Percentiles rank a stretch among this genome's conserved stretches.
These are phyloP conservation scores for Aulostomus chinensis DNA, from an alignment of 2,797 vertebrate genomes.

Conservation along the genomic window DNA sequence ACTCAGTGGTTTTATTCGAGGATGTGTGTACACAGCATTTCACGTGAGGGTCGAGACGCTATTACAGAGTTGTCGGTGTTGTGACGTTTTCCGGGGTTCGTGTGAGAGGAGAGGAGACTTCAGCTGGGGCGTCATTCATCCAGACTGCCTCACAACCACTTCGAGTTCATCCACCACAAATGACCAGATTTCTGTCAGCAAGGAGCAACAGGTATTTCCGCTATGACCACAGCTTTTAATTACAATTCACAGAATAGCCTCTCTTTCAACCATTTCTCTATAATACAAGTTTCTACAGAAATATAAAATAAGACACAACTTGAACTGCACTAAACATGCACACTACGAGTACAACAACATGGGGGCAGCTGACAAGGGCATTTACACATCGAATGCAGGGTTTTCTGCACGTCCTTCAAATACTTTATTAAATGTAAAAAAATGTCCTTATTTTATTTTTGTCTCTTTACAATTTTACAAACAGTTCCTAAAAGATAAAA, in stretches of 20 bases:
- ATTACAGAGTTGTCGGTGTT: too few relatives aligned
- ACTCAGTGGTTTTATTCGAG: slow-evolving; percentile 61
- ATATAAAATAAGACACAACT: slow-evolving; percentile 72
- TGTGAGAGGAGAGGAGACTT: slow-evolving; percentile 13
- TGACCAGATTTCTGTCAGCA: slow-evolving; percentile 17
- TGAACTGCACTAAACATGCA: slow-evolving; percentile 61
- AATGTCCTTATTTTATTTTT: slow-evolving; percentile 28
- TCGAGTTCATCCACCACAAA: slow-evolving; percentile 48
- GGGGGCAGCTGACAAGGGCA: slow-evolving; percentile 62
- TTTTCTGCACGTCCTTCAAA: slow-evolving; percentile 57
- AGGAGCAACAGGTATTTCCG: slow-evolving; percentile 20
- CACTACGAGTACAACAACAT: slow-evolving; percentile 36
- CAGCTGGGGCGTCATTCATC: slow-evolving; percentile 5
- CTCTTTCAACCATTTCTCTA: slow-evolving; percentile 42
- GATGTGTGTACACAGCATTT: slow-evolving; percentile 63
- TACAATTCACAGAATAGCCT: slow-evolving; percentile 65
- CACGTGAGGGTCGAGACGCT: slow-evolving; percentile 60
- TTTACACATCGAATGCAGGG: slow-evolving; percentile 65
- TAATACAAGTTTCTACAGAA: slow-evolving; percentile 76
- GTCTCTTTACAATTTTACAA: slow-evolving; percentile 74
- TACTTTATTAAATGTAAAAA: slow-evolving; percentile 47
- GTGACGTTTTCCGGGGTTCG: slow-evolving; percentile 28
- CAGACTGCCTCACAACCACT: slow-evolving; percentile 21
- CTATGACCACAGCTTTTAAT: slow-evolving; percentile 43
- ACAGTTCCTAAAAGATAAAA: slow-evolving; percentile 60